Percentiles rank a stretch among this genome's conserved stretches.
These are phyloP conservation scores for Teleogryllus occipitalis DNA, from an alignment of 1,140 invertebrate genomes.

Conservation along the genomic window DNA sequence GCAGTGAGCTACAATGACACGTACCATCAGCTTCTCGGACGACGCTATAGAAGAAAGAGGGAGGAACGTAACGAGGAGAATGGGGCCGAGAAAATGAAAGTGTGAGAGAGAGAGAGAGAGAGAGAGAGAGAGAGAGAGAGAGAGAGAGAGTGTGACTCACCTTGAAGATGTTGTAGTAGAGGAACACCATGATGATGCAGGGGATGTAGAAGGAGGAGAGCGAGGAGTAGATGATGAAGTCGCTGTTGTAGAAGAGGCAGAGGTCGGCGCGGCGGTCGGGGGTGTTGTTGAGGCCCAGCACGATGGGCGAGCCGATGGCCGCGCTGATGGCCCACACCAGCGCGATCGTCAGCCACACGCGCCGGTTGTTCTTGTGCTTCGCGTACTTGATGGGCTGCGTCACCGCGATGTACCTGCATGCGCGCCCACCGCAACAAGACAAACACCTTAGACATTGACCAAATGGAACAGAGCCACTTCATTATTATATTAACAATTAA, in stretches of 20 bases:
- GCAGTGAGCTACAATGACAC: no score
- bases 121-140: neutral
- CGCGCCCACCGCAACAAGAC: conserved; percentile 39
- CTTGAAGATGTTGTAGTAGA: conserved; percentile 98
- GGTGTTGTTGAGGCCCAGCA: conserved; percentile 89
- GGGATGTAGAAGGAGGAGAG: conserved; percentile 98
- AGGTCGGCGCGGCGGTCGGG: conserved; percentile 64
- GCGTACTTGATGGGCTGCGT: conserved; percentile 98
- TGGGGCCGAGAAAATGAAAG: neutral
- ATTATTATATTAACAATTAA: no score
- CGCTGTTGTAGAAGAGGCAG: conserved; percentile 94
- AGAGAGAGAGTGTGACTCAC: conserved; percentile 41
- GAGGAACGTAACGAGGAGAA: neutral
- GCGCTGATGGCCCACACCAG: conserved; percentile 93
- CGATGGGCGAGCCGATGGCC: conserved; percentile 94
- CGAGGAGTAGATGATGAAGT: conserved; percentile 97
- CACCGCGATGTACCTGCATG: conserved; percentile 91
- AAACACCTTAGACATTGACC: no score
- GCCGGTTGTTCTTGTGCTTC: conserved; percentile 92
- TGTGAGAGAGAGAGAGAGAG: neutral
- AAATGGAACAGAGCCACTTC: no score
- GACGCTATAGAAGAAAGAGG: neutral
- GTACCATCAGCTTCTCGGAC: neutral
- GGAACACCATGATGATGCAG: conserved; percentile 96
- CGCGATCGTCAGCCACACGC: conserved; percentile 92